Base-by-base conservation (phyloP, 2,888 invertebrate species). In the Sthenelais limicola region DNA sequence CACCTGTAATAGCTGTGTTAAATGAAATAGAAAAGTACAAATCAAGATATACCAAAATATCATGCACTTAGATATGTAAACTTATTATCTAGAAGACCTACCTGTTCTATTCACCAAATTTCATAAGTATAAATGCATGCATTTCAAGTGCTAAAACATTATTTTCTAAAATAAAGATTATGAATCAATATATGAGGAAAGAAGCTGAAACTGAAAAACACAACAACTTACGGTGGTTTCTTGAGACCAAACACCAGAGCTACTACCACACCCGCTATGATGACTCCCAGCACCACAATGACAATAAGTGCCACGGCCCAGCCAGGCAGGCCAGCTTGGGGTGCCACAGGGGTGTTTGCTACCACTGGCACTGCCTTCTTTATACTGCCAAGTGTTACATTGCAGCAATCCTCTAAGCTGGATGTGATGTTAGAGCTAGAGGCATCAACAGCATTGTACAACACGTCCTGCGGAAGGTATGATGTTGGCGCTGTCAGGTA, bases 391-490 rank as follows among this genome's bases (percentile, higher is more conserved):
- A 56, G n/a, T 33, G 56, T 56, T 32, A 56, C 56, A 21, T 56
- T 56, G 24, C 56, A 56, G 56, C 56, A 56, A 33, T 18, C 56
- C 18, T 32, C 3, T 33, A 56, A 21, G 56, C 5, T 56, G 3
- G 12, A 9, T 15, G 30, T 28, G 32, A 56, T 56, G 56, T 56
- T 28, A 1, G 4, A 1, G 4, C 18, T 30, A 33, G 56, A 2
- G 3, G 2, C 28, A 18, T 12, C 7, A 12, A 56, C 56, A 1
- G 56, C 56, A 9, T 7, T 28, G 24, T 21, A 56, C 56, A 56
- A 33, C 18, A 56, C 56, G 5, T 56, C 56, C 32, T 56, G 56
- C 15, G 56, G 56, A 15, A 56, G 26, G 56, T 33, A 56, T 32
- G 26, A 33, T 32, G 30, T 21, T 32, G 18, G 18, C 1, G 30